Evolutionary conservation across 2,888 invertebrate genomes (phyloP).

Genomic region (Caenorhabditis angaria): DNA sequence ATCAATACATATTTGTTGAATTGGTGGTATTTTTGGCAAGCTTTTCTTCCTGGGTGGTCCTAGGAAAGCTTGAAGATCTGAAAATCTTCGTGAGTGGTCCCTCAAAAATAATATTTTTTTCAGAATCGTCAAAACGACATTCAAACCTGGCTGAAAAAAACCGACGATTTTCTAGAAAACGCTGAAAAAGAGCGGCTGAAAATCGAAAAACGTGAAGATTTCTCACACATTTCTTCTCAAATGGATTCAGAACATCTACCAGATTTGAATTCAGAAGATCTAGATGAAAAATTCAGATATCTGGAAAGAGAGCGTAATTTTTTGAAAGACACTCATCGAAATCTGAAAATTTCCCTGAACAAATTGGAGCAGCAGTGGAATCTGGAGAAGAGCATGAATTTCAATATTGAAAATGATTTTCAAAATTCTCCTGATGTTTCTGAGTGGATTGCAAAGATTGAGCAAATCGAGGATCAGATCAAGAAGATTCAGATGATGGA

Average conservation of each 20-base stretch:
- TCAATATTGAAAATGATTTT: slow-evolving; percentile 11
- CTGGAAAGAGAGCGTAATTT: slow-evolving; percentile 27
- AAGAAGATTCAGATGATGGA: slow-evolving; percentile 29
- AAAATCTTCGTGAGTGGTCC: neutral
- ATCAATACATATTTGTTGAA: too few relatives aligned
- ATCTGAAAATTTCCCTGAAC: slow-evolving; percentile 24
- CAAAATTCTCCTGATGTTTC: neutral
- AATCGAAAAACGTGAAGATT: slow-evolving; percentile 3
- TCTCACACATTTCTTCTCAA: neutral
- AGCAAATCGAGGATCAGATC: slow-evolving; percentile 23
- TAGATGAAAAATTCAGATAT: neutral
- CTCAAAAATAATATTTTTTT: neutral
- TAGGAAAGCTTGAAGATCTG: neutral
- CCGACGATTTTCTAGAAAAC: slow-evolving; percentile 29
- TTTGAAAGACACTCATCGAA: slow-evolving; percentile 22
- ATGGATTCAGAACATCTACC: neutral
- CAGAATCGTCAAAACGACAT: slow-evolving; percentile 32
- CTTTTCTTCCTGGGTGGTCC: too few relatives aligned
- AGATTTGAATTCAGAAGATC: neutral
- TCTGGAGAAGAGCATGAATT: slow-evolving; percentile 21
- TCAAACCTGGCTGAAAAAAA: slow-evolving; percentile 23
- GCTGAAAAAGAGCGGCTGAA: slow-evolving; percentile 17
- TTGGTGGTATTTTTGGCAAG: too few relatives aligned
- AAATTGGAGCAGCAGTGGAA: slow-evolving; percentile 32
- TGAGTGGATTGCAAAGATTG: slow-evolving; percentile 25